Percentiles rank a stretch among this genome's conserved stretches.
Conservation (phyloP, 2,113 vertebrate genomes). For the Cephalopholis sonnerati region DNA sequence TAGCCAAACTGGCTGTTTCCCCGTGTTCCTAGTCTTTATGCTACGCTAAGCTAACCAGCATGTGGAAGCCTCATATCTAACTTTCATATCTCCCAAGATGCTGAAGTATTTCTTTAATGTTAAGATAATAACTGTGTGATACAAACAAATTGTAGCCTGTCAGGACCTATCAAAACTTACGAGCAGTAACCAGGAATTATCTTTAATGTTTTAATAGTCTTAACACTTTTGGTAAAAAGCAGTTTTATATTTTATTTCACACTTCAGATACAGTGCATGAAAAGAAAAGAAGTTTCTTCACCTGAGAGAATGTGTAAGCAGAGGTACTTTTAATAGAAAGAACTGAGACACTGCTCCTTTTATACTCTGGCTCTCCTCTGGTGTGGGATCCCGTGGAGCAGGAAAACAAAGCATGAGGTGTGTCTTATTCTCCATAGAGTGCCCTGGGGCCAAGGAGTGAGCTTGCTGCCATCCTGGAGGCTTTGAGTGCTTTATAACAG, state of each 20-base stretch:
- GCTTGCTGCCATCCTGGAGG: conserved; percentile 84
- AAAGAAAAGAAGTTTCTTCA: conserved; percentile 20
- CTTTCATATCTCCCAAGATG: neutral
- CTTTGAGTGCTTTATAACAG: conserved; percentile 85
- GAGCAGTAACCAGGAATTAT: conserved; percentile 27
- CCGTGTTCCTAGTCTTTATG: neutral
- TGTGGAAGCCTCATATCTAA: neutral
- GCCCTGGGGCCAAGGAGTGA: conserved; percentile 81
- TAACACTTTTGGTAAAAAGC: neutral
- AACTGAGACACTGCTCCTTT: conserved; percentile 54
- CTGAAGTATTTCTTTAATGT: conserved; percentile 4
- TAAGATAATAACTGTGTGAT: conserved; percentile 39
- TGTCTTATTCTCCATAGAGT: conserved; percentile 78
- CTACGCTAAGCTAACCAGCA: neutral
- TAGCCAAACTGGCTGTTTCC: neutral
- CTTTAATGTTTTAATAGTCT: conserved; percentile 13
- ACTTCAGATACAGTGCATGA: neutral
- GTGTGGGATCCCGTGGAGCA: conserved; percentile 67
- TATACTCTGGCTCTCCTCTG: conserved; percentile 54
- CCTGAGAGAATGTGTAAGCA: conserved; percentile 42
- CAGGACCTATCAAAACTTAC: conserved; percentile 31
- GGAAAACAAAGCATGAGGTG: conserved; percentile 83
- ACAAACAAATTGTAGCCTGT: conserved; percentile 30
- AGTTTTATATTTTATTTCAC: neutral
- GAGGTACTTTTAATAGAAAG: conserved; percentile 57